These are phyloP conservation scores for Calcarius lapponicus DNA, from an alignment of 2,797 vertebrate genomes.

Conservation along the genomic window DNA sequence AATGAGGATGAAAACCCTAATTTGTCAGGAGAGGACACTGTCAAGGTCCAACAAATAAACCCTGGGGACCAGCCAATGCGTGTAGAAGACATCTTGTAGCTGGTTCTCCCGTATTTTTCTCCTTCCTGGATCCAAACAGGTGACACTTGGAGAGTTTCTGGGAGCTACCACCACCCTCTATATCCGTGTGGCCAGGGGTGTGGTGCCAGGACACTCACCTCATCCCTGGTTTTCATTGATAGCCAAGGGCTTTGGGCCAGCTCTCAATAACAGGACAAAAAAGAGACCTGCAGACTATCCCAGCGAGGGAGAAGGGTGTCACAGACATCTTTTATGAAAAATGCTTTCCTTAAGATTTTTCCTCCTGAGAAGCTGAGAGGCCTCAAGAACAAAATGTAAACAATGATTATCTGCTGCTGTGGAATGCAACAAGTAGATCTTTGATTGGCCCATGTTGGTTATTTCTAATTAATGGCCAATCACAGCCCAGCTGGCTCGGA, in stretches of 20 bases:
- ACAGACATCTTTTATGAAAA: too few relatives aligned
- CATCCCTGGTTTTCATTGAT: not conserved
- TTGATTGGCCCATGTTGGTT: too few relatives aligned
- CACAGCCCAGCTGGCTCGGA: too few relatives aligned
- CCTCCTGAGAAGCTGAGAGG: too few relatives aligned
- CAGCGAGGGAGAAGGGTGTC: not conserved
- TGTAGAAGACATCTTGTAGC: not conserved
- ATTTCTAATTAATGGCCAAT: too few relatives aligned
- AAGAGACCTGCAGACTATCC: not conserved
- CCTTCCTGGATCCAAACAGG: not conserved
- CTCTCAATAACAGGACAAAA: not conserved
- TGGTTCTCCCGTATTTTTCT: rapidly evolving
- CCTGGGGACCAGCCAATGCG: rapidly evolving
- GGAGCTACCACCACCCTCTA: not conserved
- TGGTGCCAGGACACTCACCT: not conserved
- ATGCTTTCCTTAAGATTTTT: too few relatives aligned
- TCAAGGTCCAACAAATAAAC: not conserved
- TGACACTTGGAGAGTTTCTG: not conserved
- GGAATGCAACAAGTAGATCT: too few relatives aligned
- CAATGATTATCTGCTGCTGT: too few relatives aligned
- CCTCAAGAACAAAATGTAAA: too few relatives aligned
- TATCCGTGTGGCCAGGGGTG: not conserved
- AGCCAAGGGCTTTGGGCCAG: not conserved
- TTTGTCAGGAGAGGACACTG: not conserved
- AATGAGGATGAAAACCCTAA: not conserved